These are phyloP conservation scores for Tortrix viridana DNA, from an alignment of 2,888 invertebrate species.

Conservation along the genomic window DNA sequence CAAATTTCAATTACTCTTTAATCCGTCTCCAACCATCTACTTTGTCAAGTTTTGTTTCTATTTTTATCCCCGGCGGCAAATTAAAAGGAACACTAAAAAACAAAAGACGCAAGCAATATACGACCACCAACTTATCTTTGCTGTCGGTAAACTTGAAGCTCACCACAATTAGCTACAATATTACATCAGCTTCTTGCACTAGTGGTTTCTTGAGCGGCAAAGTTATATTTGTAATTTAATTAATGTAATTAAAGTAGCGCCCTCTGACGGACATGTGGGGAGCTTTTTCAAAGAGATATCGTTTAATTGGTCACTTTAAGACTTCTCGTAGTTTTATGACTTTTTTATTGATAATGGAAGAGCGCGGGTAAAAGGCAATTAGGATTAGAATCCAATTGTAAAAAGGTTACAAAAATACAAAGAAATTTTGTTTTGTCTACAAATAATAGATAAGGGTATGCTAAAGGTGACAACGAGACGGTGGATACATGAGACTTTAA, in stretches of 20 bases:
- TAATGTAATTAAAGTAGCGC: conserved; percentile 59
- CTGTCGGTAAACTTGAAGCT: not conserved
- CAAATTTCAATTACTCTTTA: conserved; percentile 2
- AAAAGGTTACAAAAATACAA: too few relatives aligned
- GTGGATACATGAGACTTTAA: too few relatives aligned
- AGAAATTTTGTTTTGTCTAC: too few relatives aligned
- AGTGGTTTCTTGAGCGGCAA: not conserved
- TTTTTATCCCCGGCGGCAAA: conserved; percentile 21
- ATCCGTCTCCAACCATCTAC: conserved; percentile 5
- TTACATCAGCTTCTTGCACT: not conserved
- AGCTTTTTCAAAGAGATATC: conserved; percentile 55
- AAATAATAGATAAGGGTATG: too few relatives aligned
- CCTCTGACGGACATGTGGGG: conserved; percentile 53
- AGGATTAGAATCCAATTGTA: not conserved
- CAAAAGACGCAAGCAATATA: conserved; percentile 24
- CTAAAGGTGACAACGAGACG: too few relatives aligned
- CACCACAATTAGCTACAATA: not conserved
- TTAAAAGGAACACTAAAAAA: conserved; percentile 25
- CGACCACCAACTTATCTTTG: conserved; percentile 7
- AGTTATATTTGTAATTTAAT: conserved; percentile 22
- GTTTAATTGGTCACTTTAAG: conserved; percentile 49
- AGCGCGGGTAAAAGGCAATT: not conserved
- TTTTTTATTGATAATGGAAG: conserved; percentile 3
- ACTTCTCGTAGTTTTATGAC: conserved; percentile 1
- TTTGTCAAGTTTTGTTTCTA: not conserved